Percentiles rank a stretch among this genome's conserved stretches.
phyloP scores from a whole-genome alignment of 2,113 vertebrate species.

The Synchiropus splendidus region DNA sequence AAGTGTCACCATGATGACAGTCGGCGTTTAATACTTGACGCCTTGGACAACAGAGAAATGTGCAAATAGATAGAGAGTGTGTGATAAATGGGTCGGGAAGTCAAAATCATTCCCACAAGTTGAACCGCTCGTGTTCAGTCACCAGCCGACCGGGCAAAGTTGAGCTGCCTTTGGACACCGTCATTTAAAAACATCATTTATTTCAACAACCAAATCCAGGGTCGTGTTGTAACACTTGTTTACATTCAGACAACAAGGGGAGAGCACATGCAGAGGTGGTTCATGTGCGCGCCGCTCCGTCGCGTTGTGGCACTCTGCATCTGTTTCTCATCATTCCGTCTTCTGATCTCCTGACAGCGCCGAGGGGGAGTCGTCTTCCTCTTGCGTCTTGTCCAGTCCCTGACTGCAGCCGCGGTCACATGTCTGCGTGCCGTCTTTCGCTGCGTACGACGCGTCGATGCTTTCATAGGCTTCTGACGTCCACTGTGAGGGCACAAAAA shows the following conservation, averaged over 20 bases:
- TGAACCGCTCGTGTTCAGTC: too few species aligned
- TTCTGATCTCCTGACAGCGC: conserved; percentile 58
- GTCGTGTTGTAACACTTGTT: conserved; percentile 36
- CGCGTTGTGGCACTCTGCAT: conserved; percentile 3
- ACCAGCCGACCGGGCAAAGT: too few species aligned
- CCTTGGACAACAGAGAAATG: too few species aligned
- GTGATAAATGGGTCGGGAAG: too few species aligned
- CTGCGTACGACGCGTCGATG: conserved; percentile 50
- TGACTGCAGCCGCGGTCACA: conserved; percentile 40
- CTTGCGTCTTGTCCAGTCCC: conserved; percentile 53
- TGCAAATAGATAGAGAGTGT: too few species aligned
- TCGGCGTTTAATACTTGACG: too few species aligned
- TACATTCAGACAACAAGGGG: conserved; percentile 57
- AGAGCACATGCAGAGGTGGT: conserved; percentile 56
- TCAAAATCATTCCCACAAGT: too few species aligned
- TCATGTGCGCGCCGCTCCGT: conserved; percentile 31
- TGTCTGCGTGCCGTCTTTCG: conserved; percentile 25
- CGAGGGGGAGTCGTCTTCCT: conserved; percentile 52
- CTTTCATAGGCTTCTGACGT: conserved; percentile 71
- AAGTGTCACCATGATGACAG: too few species aligned
- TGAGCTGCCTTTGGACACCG: too few species aligned
- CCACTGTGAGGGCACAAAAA: conserved; percentile 53
- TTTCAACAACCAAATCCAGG: conserved; percentile 32
- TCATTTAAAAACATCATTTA: conserved; percentile 54
- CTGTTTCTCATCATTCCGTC: conserved; percentile 38